Conservation (phyloP, 2,113 vertebrate species). For the Malurus alboscapulatus region DNA sequence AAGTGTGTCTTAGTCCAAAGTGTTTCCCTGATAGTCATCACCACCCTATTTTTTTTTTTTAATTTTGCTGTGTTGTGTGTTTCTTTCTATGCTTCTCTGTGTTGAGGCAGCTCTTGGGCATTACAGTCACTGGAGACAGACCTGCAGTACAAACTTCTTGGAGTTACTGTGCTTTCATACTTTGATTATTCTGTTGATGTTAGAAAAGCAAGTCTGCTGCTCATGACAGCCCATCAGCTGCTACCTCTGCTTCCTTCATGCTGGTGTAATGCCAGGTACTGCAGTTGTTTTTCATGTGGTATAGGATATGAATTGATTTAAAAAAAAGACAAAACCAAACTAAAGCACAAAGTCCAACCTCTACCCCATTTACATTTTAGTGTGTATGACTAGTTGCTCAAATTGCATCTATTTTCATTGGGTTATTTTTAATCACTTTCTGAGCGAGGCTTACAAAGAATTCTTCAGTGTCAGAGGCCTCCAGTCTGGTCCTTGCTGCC, state of each 20-base stretch:
- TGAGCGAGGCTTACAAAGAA: rapidly evolving
- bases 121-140: background rate
- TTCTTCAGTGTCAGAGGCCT: background rate
- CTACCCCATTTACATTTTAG: background rate
- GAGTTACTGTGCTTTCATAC: background rate
- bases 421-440: background rate
- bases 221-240: background rate
- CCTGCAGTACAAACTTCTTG: background rate
- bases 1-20: background rate
- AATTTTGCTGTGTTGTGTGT: background rate
- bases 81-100: background rate
- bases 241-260: background rate
- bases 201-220: background rate
- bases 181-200: background rate
- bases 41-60: rapidly evolving
- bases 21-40: background rate
- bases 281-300: background rate
- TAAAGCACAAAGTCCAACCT: background rate
- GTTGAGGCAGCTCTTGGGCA: background rate
- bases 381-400: background rate
- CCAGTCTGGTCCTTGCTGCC: background rate
- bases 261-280: background rate
- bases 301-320: background rate
- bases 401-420: background rate
- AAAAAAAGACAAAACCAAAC: background rate